Percentiles rank a stretch among this genome's conserved stretches.
phyloP scores from a whole-genome alignment of 2,113 vertebrate genomes.

The Tragelaphus strepsiceros region DNA sequence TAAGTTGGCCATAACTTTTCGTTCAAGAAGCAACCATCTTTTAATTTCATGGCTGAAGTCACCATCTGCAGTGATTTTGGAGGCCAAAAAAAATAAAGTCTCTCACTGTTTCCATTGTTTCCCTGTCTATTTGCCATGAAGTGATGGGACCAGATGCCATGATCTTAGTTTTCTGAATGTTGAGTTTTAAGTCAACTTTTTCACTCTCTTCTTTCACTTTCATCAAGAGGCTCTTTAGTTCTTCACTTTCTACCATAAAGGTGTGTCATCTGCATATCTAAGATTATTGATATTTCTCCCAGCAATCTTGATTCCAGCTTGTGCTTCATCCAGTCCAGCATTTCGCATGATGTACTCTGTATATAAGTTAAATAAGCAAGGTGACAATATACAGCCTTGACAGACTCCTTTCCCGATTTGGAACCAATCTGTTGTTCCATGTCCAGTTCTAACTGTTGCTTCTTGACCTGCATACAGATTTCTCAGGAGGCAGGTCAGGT shows the following conservation, averaged over 20 bases:
- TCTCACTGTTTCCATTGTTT: not conserved
- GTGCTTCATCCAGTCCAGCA: not conserved
- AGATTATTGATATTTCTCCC: not conserved
- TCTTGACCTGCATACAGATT: not conserved
- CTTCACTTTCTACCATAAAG: not conserved
- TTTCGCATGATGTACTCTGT: not conserved
- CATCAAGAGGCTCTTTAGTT: not conserved
- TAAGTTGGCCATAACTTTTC: not conserved
- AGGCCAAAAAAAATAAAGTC: fast-evolving
- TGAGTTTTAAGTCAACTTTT: not conserved
- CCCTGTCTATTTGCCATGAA: not conserved
- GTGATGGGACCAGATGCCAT: not conserved
- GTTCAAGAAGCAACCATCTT: not conserved
- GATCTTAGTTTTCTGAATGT: not conserved
- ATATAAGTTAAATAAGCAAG: not conserved
- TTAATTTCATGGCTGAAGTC: not conserved
- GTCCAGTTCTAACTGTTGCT: not conserved
- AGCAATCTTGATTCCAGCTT: not conserved
- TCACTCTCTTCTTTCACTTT: not conserved
- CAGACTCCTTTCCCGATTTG: fast-evolving
- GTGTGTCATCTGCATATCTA: not conserved
- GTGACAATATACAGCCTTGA: not conserved
- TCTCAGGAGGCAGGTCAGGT: not conserved
- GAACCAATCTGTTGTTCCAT: not conserved
- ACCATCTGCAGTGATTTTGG: not conserved